A percentile compares a stretch with the other conserved stretches of the same genome.
phyloP scores from a whole-genome alignment of 1,140 invertebrate species.

The Plectus sambesii region DNA sequence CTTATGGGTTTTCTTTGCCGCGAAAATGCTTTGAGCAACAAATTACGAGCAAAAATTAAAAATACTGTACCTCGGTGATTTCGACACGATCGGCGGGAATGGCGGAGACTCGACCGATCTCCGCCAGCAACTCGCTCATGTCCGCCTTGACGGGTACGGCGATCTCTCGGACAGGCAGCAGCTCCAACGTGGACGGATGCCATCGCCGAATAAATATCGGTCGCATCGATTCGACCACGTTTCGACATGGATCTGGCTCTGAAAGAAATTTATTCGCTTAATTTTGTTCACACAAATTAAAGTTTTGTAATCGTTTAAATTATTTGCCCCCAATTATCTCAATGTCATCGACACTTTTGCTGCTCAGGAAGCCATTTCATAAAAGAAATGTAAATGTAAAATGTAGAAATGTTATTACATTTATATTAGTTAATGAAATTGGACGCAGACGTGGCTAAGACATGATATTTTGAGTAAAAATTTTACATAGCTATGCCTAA shows the following conservation, averaged over 20 bases:
- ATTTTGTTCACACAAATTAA: too few species aligned
- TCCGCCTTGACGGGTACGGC: constrained; percentile 10
- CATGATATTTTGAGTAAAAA: too few species aligned
- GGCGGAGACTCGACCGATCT: constrained; percentile 6
- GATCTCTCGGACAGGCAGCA: constrained; percentile 34
- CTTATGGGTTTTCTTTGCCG: too few species aligned
- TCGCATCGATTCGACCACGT: too few species aligned
- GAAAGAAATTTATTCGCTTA: too few species aligned
- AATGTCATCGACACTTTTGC: not conserved
- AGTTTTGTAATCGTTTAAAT: not conserved
- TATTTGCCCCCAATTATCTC: not conserved
- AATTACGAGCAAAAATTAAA: constrained; percentile 7
- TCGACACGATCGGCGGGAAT: constrained; percentile 16
- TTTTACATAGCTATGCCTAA: too few species aligned
- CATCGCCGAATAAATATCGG: constrained; percentile 43
- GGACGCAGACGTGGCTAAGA: constrained; percentile 7
- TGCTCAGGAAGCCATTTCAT: too few species aligned
- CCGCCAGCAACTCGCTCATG: not conserved
- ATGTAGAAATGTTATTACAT: too few species aligned
- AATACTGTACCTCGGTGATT: constrained; percentile 11
- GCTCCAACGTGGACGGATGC: constrained; percentile 41
- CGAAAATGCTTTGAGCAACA: constrained; percentile 23
- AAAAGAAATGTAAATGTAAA: too few species aligned
- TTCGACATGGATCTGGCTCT: too few species aligned
- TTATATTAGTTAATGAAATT: not conserved